These are phyloP conservation scores for Anser cygnoides DNA, from an alignment of 2,113 vertebrate species.

Conservation along the genomic window DNA sequence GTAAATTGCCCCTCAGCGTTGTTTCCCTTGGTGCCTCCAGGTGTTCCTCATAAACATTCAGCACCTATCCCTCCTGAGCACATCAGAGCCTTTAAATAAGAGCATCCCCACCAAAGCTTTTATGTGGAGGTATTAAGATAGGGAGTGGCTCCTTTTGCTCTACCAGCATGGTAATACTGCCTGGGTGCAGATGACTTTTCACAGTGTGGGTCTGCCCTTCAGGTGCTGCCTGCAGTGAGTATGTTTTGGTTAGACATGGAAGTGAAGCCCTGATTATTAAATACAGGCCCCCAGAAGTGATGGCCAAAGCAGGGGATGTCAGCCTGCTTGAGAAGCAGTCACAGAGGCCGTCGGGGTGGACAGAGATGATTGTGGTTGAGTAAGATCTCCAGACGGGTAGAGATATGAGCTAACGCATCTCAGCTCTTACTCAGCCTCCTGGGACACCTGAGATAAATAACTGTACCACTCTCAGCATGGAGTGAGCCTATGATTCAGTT, in stretches of 20 bases:
- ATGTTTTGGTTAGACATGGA: background rate
- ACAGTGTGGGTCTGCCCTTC: background rate
- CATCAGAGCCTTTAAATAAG: background rate
- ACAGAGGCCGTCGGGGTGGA: background rate
- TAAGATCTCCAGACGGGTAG: background rate
- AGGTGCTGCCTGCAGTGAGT: accelerated
- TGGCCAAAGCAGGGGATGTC: too few relatives aligned
- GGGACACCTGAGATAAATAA: background rate
- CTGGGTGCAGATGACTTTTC: background rate
- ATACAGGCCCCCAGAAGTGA: background rate
- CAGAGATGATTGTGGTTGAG: background rate
- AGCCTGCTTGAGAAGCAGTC: background rate
- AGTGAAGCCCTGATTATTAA: background rate
- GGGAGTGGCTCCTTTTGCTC: background rate
- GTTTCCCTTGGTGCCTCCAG: background rate
- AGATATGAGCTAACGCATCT: background rate
- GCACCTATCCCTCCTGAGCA: background rate
- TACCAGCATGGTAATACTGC: background rate
- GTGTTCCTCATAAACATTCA: background rate
- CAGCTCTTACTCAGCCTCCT: background rate
- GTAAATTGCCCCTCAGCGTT: background rate
- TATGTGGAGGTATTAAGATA: background rate
- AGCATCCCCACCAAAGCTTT: background rate
- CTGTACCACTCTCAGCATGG: accelerated
- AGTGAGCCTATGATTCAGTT: background rate